Evolutionary conservation across 2,113 vertebrate genomes (phyloP), one percentile per base, ranked within the genome.

Genomic region (Onychostoma macrolepis): DNA sequence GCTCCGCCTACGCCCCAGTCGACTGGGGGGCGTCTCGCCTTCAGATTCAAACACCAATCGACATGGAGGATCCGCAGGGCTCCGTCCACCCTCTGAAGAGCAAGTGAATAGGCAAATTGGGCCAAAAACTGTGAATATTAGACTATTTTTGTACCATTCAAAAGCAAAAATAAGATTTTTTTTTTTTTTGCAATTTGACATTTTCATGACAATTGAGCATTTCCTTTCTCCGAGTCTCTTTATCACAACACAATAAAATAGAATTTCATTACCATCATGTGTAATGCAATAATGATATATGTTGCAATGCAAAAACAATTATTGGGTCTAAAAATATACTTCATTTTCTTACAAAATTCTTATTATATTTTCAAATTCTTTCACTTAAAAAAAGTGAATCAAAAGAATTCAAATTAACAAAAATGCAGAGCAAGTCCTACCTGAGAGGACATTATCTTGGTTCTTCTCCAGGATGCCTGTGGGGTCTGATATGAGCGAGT

Each of bases 401-500:
- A 85, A 71, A 36, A 81, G 6, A 26, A 75, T 53, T 61, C 38
- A 61, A 1, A 36, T 26, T 10, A 61, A 9, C 24, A 56, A 48
- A 30, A 56, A 43, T 13, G 2, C 41, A 67, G 80, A 41, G 4
- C n/a, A 43, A 26, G 17, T 1, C 85, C 92, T 94, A 99, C 98
- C 98, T 95, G 96, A 87, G 85, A 97, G 67, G 94, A 95, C 88
- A 94, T 96, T 94, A 92, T 98, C 97, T 1, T 97, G 97, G 90
- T 96, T 96, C 88, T 97, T 99, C 88, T 99, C 98, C 92, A 99
- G 92, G 93, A 99, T 98, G 74, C 98, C 97, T 0, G 98, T 99
- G 80, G 98, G 98, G 91, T 99, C 98, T 2, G 98, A 99, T 92
- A 99, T 99, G 88, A 99, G 97, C 0, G 98, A 99, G 89, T 99